phyloP scores from a whole-genome alignment of 2,797 vertebrate genomes.

The Chelonia mydas region DNA sequence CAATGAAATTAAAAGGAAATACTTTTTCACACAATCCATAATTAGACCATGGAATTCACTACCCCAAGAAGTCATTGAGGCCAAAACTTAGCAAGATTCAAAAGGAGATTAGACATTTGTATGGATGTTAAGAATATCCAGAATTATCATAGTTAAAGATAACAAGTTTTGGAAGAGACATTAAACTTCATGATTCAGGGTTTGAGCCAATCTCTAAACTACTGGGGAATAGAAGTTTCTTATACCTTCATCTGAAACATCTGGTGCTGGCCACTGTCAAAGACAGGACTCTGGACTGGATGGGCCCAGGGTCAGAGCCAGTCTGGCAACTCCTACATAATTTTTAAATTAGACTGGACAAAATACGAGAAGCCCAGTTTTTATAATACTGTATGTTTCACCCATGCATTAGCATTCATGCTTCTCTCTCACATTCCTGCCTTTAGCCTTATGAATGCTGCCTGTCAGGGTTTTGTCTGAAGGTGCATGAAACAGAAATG shows the following conservation, averaged over 20 bases:
- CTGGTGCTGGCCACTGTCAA: background rate
- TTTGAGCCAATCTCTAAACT: background rate
- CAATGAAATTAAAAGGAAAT: background rate
- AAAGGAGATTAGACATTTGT: background rate
- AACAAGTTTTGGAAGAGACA: background rate
- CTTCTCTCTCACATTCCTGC: background rate
- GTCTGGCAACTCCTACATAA: background rate
- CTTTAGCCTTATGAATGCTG: background rate
- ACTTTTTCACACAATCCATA: background rate
- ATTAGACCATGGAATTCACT: background rate
- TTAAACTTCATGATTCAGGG: background rate
- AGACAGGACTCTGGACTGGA: background rate
- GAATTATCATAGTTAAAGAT: background rate
- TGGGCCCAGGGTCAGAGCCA: background rate
- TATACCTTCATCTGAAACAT: background rate
- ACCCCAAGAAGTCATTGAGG: background rate
- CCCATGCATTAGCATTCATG: background rate
- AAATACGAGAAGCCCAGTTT: background rate
- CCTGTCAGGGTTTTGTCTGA: background rate
- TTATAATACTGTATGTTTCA: background rate
- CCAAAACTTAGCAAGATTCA: background rate
- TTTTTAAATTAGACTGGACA: background rate
- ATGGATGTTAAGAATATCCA: background rate
- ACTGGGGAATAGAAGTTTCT: background rate
- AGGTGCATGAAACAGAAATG: conserved; percentile 9